These are phyloP conservation scores for Pipistrellus nathusii DNA, from an alignment of 2,797 vertebrate genomes.

Conservation along the genomic window DNA sequence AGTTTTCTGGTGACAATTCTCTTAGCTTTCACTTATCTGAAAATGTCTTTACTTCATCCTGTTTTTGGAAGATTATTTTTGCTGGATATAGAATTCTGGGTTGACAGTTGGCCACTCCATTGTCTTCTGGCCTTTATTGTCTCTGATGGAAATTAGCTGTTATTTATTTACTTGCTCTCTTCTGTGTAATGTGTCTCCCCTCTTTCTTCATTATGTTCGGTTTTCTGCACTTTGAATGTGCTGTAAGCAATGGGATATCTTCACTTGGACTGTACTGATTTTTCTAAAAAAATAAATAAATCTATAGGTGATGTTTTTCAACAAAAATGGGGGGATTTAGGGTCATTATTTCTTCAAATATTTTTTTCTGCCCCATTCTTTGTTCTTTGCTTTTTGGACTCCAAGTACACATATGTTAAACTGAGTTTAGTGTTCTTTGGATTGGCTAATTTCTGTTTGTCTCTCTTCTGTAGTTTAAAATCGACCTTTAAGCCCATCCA, in stretches of 20 bases:
- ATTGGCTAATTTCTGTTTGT: neutral
- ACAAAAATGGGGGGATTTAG: neutral
- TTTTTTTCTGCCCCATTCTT: neutral
- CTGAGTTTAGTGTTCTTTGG: neutral
- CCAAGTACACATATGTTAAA: neutral
- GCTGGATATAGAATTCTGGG: neutral
- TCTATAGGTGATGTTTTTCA: conserved; percentile 1
- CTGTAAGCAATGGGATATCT: neutral
- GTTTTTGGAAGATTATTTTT: conserved; percentile 29
- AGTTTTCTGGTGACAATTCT: neutral
- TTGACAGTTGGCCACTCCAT: neutral
- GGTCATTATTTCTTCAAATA: conserved; percentile 14
- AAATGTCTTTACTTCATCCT: conserved; percentile 29
- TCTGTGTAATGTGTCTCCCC: neutral
- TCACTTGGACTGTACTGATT: neutral
- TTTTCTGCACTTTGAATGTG: conserved; percentile 20
- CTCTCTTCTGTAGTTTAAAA: neutral
- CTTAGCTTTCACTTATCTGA: conserved; percentile 8
- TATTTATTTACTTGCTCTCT: neutral
- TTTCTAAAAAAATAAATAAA: neutral
- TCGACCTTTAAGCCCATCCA: neutral
- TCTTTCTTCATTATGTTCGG: neutral
- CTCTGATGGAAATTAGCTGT: neutral
- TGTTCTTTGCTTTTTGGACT: neutral
- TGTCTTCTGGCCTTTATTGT: neutral